Evolutionary conservation across 30 jellyfish, hydroid and myxozoan species (phyloP).

Genomic region (Aurelia aurita complex sp. Pacific): DNA sequence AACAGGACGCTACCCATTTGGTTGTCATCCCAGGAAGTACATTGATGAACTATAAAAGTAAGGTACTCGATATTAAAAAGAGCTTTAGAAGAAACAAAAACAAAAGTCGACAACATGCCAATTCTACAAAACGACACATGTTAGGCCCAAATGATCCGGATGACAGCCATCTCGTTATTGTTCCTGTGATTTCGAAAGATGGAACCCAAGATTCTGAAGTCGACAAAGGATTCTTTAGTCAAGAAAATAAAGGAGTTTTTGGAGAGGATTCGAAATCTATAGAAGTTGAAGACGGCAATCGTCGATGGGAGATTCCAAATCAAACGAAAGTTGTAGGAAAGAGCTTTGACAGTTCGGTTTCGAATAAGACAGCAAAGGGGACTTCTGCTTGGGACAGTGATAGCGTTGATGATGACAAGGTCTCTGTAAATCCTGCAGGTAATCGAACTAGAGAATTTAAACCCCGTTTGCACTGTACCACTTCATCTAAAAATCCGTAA

Average conservation of each 20-base stretch:
- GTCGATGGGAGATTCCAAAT: constrained; percentile 34
- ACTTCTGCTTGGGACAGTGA: too few species aligned
- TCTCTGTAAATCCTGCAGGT: neutral
- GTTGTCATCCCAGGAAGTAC: constrained; percentile 40
- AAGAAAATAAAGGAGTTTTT: neutral
- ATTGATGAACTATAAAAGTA: constrained; percentile 1
- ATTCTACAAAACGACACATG: constrained; percentile 33
- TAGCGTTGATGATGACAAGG: too few species aligned
- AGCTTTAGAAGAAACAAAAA: too few species aligned
- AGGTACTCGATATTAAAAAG: neutral
- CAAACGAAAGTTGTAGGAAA: neutral
- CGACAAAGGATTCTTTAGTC: neutral
- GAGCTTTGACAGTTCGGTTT: neutral
- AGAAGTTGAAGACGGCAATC: constrained; percentile 5
- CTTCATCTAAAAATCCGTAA: too few species aligned
- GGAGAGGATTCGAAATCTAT: neutral
- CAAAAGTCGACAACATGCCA: neutral
- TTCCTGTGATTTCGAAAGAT: constrained; percentile 30
- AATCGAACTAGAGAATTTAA: neutral
- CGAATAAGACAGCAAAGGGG: constrained; percentile 4
- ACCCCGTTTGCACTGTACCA: too few species aligned
- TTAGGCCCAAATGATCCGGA: neutral
- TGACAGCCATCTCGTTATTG: constrained; percentile 59
- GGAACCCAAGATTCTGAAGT: constrained; percentile 2
- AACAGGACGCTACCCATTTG: neutral